Percentiles rank a stretch among this genome's conserved stretches.
phyloP scores from a whole-genome alignment of 2,797 vertebrate genomes.

The Denticeps clupeoides region DNA sequence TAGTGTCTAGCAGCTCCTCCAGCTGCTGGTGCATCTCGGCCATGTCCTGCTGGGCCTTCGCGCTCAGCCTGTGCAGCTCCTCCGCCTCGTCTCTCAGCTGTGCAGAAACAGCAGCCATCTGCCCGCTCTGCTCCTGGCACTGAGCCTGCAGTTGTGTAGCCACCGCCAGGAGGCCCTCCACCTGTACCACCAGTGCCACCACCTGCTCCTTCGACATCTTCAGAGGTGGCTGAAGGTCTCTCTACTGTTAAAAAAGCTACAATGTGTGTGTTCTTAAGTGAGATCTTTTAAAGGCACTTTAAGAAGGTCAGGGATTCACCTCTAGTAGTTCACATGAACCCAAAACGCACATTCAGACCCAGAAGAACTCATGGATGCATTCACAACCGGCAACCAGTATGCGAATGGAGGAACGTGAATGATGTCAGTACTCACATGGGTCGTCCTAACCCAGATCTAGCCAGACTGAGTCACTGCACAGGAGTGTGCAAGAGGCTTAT shows the following conservation, averaged over 20 bases:
- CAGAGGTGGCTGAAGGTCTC: background rate
- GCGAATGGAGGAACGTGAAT: too few relatives aligned
- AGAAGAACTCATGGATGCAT: too few relatives aligned
- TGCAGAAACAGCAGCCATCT: constrained; percentile 14
- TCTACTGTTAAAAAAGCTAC: too few relatives aligned
- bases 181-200: constrained; percentile 24
- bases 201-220: constrained; percentile 18
- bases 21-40: constrained; percentile 30
- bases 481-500: too few relatives aligned
- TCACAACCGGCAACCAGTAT: too few relatives aligned
- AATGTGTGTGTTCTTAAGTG: too few relatives aligned
- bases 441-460: too few relatives aligned
- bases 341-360: too few relatives aligned
- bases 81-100: constrained; percentile 22
- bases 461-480: too few relatives aligned
- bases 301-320: background rate
- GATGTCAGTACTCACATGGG: too few relatives aligned
- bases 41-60: constrained; percentile 28
- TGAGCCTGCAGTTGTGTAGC: constrained; percentile 7
- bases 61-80: constrained; percentile 1
- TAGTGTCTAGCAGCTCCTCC: constrained; percentile 39
- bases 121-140: constrained; percentile 21
- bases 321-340: too few relatives aligned
- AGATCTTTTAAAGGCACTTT: too few relatives aligned
- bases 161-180: constrained; percentile 31